Percentiles rank a stretch among this genome's conserved stretches.
These are phyloP conservation scores for Eupithecia insigniata DNA, from an alignment of 2,888 invertebrate genomes.

Conservation along the genomic window DNA sequence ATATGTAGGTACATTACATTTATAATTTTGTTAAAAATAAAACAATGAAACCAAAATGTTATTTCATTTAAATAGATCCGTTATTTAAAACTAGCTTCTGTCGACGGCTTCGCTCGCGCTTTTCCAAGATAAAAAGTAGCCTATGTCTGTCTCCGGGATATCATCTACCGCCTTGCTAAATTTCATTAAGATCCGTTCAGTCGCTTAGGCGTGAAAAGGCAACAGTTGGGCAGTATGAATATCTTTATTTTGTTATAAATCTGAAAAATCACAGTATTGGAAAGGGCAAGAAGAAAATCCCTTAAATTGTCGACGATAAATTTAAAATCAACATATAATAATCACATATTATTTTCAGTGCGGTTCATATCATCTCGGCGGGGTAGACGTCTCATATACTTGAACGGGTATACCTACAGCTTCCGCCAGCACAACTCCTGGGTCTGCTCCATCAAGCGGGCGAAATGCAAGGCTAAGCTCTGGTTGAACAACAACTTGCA, in stretches of 20 bases:
- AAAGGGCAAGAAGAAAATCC: not conserved
- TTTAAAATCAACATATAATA: not conserved
- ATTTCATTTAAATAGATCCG: not conserved
- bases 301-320: not conserved
- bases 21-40: too few species aligned
- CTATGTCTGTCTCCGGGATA: too few species aligned
- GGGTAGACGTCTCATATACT: constrained; percentile 43
- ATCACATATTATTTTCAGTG: constrained; percentile 29
- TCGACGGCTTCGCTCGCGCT: too few species aligned
- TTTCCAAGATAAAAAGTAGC: too few species aligned
- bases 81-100: not conserved
- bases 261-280: not conserved
- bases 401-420: constrained; percentile 47
- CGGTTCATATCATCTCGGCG: constrained; percentile 45
- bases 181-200: too few species aligned
- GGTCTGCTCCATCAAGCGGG: constrained; percentile 35
- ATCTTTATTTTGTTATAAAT: not conserved
- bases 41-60: not conserved
- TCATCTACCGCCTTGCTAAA: too few species aligned
- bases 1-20: too few species aligned
- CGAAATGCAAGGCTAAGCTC: constrained; percentile 31
- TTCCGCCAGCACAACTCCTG: constrained; percentile 34
- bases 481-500: constrained; percentile 28
- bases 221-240: too few species aligned
- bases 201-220: too few species aligned